Conservation (phyloP, 2,888 invertebrate genomes). For the Amphipyra tragopoginis region DNA sequence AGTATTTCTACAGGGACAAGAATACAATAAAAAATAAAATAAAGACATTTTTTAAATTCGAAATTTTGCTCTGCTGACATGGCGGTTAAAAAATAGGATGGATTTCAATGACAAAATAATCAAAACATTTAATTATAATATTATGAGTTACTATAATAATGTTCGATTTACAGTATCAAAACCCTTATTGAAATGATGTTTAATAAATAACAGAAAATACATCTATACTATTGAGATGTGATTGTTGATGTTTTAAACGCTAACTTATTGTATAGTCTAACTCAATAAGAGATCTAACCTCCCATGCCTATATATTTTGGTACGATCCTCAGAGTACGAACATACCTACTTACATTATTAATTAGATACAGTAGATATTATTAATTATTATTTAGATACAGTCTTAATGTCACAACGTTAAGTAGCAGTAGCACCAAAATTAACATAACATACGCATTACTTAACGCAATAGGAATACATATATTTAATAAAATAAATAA, state of each 20-base stretch:
- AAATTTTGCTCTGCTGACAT: neutral
- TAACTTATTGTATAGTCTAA: conserved; percentile 31
- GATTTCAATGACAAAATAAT: too few species aligned
- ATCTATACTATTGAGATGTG: neutral
- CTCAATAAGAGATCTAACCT: conserved; percentile 62
- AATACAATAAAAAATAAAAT: neutral
- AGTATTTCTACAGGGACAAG: conserved; percentile 44
- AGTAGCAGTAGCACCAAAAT: conserved; percentile 64
- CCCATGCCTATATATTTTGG: conserved; percentile 56
- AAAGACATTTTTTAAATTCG: neutral
- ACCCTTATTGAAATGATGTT: neutral
- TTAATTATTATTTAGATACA: conserved; percentile 64
- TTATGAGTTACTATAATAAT: too few species aligned
- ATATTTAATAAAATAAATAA: neutral
- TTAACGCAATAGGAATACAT: conserved; percentile 28
- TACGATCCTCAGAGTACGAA: too few species aligned
- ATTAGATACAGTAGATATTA: too few species aligned
- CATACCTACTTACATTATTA: conserved; percentile 43
- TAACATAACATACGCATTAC: conserved; percentile 18
- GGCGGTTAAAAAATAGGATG: too few species aligned
- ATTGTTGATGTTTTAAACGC: neutral
- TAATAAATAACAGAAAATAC: neutral
- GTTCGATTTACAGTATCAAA: too few species aligned
- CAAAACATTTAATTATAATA: too few species aligned
- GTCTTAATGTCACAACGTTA: conserved; percentile 76